phyloP scores from a whole-genome alignment of 2,113 vertebrate species.

The Haliaeetus leucogaster region DNA sequence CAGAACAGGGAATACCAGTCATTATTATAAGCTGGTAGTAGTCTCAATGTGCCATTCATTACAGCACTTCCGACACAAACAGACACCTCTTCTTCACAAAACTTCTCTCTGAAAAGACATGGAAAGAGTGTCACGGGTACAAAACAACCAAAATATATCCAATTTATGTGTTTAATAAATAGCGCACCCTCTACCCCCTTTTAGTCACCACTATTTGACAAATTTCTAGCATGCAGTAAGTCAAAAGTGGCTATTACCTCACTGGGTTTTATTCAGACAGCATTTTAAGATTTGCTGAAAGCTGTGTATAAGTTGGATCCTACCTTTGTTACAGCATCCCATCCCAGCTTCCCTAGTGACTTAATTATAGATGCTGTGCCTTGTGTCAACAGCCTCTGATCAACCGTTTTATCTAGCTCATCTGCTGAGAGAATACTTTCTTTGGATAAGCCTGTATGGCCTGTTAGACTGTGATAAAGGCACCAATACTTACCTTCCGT shows the following conservation, averaged over 20 bases:
- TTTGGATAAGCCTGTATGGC: constrained; percentile 8
- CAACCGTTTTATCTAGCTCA: neutral
- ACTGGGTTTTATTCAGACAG: neutral
- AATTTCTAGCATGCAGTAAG: neutral
- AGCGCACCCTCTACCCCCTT: neutral
- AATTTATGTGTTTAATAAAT: neutral
- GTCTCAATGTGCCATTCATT: neutral
- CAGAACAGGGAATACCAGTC: constrained; percentile 24
- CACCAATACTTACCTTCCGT: neutral
- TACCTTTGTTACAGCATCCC: neutral
- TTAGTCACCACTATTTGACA: neutral
- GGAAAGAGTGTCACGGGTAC: fast-evolving
- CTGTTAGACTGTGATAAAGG: constrained; percentile 17
- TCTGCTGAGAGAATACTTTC: constrained; percentile 20
- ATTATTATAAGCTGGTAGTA: neutral
- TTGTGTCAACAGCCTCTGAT: constrained; percentile 34
- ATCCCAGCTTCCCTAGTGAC: constrained; percentile 34
- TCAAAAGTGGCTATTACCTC: neutral
- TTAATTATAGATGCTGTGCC: constrained; percentile 54
- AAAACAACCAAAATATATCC: neutral
- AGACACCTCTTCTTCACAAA: neutral
- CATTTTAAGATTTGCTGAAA: constrained; percentile 7
- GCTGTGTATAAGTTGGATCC: neutral
- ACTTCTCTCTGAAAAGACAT: neutral
- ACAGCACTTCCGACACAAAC: neutral